phyloP scores from a whole-genome alignment of 2,888 invertebrate genomes.

The Operophtera brumata region DNA sequence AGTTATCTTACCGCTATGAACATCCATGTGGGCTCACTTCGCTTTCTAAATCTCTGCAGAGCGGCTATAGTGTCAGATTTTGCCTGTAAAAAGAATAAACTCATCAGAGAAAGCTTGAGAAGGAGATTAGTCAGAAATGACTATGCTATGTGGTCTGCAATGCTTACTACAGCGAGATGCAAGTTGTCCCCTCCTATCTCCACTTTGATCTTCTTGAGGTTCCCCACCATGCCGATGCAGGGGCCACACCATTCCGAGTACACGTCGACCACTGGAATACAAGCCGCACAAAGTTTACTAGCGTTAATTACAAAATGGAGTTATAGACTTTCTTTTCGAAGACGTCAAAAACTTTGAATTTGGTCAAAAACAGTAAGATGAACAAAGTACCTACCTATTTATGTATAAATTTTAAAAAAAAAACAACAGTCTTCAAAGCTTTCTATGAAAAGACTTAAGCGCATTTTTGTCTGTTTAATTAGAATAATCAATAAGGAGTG shows the following conservation, averaged over 20 bases:
- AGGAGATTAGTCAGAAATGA: not conserved
- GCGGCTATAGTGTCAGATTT: conserved; percentile 88
- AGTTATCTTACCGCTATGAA: conserved; percentile 84
- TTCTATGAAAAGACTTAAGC: too few species aligned
- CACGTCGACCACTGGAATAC: conserved; percentile 86
- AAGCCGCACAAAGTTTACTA: not conserved
- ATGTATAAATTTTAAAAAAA: too few species aligned
- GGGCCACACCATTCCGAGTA: conserved; percentile 97
- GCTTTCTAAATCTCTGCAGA: conserved; percentile 87
- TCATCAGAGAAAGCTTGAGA: not conserved
- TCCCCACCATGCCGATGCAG: conserved; percentile 91
- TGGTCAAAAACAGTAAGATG: too few species aligned
- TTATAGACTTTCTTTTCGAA: too few species aligned
- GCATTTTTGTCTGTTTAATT: too few species aligned
- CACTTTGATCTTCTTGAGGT: conserved; percentile 91
- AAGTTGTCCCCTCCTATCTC: conserved; percentile 92
- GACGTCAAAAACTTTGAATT: too few species aligned
- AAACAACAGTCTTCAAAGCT: too few species aligned
- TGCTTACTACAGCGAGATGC: conserved; percentile 86
- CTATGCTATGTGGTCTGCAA: too few species aligned
- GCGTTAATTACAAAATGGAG: too few species aligned
- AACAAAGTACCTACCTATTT: too few species aligned
- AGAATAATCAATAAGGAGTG: too few species aligned
- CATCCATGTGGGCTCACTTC: conserved; percentile 95
- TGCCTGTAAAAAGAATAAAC: conserved; percentile 73